These are phyloP conservation scores for Channa striata DNA, from an alignment of 2,797 vertebrate genomes.

Conservation along the genomic window DNA sequence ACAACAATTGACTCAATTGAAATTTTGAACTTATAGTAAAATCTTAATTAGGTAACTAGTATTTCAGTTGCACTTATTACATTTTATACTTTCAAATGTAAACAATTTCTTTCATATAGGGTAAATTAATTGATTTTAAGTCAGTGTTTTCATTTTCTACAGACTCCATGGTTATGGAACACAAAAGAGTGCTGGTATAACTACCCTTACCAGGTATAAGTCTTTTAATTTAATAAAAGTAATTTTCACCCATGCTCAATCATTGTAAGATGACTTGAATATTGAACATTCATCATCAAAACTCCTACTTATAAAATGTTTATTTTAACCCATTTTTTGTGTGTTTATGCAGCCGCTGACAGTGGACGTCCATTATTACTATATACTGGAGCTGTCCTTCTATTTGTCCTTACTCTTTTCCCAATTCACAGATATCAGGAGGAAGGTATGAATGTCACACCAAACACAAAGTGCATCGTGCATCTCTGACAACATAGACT, in stretches of 20 bases:
- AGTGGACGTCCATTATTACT: constrained; percentile 97
- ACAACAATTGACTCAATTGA: neutral
- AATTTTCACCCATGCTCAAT: neutral
- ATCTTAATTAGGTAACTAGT: too few relatives aligned
- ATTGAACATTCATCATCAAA: neutral
- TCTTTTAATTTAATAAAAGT: constrained; percentile 3
- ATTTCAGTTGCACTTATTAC: neutral
- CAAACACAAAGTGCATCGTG: neutral
- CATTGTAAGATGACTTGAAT: neutral
- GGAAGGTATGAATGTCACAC: constrained; percentile 90
- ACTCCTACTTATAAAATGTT: constrained; percentile 9
- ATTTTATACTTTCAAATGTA: too few relatives aligned
- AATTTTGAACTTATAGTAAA: neutral
- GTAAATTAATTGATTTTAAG: constrained; percentile 3
- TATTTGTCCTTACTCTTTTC: constrained; percentile 98
- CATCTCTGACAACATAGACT: constrained; percentile 17
- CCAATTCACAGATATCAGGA: constrained; percentile 97
- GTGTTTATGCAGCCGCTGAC: constrained; percentile 89
- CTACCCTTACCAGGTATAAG: constrained; percentile 96
- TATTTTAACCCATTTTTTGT: constrained; percentile 43
- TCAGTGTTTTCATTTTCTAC: constrained; percentile 33
- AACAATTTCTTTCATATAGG: neutral
- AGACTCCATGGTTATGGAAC: constrained; percentile 97
- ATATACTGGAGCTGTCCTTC: constrained; percentile 95
- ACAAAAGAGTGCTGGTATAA: constrained; percentile 97